These are phyloP conservation scores for Harpalus rufipes DNA, from an alignment of 2,888 invertebrate species.

Conservation along the genomic window DNA sequence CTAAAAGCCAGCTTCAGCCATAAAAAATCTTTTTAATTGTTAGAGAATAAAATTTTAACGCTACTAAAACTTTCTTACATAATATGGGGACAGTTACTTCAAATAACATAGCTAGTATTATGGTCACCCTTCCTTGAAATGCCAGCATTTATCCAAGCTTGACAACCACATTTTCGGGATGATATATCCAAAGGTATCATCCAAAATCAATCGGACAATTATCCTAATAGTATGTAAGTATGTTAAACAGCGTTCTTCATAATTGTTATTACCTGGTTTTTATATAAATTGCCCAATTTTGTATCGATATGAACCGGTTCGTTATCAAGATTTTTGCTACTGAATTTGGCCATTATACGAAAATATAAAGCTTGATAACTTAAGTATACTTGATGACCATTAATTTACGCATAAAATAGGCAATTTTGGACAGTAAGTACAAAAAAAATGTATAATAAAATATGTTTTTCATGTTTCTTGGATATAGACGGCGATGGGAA, in stretches of 20 bases:
- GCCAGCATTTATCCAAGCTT: background rate
- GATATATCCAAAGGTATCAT: background rate
- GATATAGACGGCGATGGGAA: background rate
- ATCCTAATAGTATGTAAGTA: constrained; percentile 61
- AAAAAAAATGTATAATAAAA: no score
- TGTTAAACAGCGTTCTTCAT: constrained; percentile 56
- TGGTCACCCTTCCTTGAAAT: background rate
- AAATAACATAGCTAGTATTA: background rate
- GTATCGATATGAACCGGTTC: constrained; percentile 34
- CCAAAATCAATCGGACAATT: background rate
- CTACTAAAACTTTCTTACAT: constrained; percentile 16
- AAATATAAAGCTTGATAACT: background rate
- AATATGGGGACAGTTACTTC: background rate
- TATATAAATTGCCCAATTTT: constrained; percentile 64
- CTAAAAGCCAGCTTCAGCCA: constrained; percentile 10
- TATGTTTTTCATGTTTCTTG: background rate
- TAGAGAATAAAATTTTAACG: constrained; percentile 35
- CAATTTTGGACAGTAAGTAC: no score
- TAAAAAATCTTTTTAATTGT: constrained; percentile 42
- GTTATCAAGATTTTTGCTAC: background rate
- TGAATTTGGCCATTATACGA: constrained; percentile 2
- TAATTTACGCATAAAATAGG: background rate
- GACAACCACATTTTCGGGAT: background rate
- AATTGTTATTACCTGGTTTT: constrained; percentile 64
- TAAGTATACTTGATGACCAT: background rate